phyloP scores from a whole-genome alignment of 2,113 vertebrate genomes.

The Micronycteris hirsuta region DNA sequence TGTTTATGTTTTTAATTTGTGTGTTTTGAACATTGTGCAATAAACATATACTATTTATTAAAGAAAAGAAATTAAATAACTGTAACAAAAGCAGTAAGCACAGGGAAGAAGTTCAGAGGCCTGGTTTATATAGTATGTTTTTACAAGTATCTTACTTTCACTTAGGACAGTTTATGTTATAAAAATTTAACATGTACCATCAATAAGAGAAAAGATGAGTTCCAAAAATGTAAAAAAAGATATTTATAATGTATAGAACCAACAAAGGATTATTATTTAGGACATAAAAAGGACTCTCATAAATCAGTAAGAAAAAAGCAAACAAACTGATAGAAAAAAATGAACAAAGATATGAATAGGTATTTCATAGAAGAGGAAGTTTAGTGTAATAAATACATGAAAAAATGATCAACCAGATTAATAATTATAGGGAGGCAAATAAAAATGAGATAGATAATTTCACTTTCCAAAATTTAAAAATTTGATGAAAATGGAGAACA shows the following conservation, averaged over 20 bases:
- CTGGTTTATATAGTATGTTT: neutral
- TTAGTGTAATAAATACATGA: neutral
- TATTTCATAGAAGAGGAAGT: neutral
- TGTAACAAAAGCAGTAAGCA: neutral
- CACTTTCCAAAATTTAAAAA: neutral
- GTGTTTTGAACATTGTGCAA: slow-evolving; percentile 18
- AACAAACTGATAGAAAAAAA: slow-evolving; percentile 5
- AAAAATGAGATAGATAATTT: neutral
- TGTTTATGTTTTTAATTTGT: neutral
- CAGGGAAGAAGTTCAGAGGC: neutral
- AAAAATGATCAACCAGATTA: neutral
- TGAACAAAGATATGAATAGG: neutral
- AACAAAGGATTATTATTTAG: neutral
- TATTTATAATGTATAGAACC: slow-evolving; percentile 12
- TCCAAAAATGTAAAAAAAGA: neutral
- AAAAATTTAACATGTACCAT: slow-evolving; percentile 22
- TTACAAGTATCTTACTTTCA: neutral
- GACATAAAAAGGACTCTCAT: neutral
- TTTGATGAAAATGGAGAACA: neutral
- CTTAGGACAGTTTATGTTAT: neutral
- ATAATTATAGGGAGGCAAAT: neutral
- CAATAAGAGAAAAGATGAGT: slow-evolving; percentile 31
- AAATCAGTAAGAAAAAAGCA: neutral
- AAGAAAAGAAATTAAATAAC: neutral
- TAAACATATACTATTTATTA: neutral